Evolutionary conservation across 2,888 invertebrate genomes (phyloP).

Genomic region (Miltochrista miniata): DNA sequence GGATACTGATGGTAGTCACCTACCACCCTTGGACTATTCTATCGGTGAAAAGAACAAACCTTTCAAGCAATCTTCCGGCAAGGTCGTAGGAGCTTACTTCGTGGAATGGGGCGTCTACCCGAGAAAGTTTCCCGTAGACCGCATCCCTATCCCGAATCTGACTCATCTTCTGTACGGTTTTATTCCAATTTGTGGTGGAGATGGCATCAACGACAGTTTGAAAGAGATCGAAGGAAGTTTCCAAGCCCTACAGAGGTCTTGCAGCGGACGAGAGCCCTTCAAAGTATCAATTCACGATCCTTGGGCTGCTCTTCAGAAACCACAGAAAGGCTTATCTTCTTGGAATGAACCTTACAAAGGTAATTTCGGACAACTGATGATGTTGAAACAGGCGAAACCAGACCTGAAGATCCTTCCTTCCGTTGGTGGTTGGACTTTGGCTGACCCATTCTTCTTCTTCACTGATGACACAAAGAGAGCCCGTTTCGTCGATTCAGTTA

Average conservation of each 20-base stretch:
- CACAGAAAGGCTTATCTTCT: conserved; percentile 72
- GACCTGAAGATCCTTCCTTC: conserved; percentile 76
- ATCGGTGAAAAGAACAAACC: conserved; percentile 74
- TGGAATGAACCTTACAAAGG: conserved; percentile 81
- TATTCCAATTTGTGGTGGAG: conserved; percentile 78
- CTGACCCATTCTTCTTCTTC: conserved; percentile 79
- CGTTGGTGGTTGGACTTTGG: conserved; percentile 76
- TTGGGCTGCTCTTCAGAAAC: conserved; percentile 78
- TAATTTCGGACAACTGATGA: conserved; percentile 78
- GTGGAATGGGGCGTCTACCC: conserved; percentile 81
- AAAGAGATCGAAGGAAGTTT: conserved; percentile 80
- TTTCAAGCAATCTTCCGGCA: conserved; percentile 77
- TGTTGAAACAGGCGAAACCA: conserved; percentile 73
- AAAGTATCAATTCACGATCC: conserved; percentile 78
- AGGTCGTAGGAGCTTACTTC: conserved; percentile 75
- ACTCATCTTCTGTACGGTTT: conserved; percentile 77
- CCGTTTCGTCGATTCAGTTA: conserved; percentile 73
- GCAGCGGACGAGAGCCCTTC: conserved; percentile 77
- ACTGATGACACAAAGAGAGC: conserved; percentile 66
- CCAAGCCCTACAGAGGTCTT: conserved; percentile 75
- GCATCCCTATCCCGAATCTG: conserved; percentile 70
- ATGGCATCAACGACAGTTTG: conserved; percentile 79
- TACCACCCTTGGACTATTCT: conserved; percentile 68
- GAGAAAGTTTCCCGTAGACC: conserved; percentile 74
- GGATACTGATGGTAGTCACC: conserved; percentile 78